A percentile compares a stretch with the other conserved stretches of the same genome.
phyloP scores from a whole-genome alignment of 2,797 vertebrate genomes.

The Neostethus bicornis region DNA sequence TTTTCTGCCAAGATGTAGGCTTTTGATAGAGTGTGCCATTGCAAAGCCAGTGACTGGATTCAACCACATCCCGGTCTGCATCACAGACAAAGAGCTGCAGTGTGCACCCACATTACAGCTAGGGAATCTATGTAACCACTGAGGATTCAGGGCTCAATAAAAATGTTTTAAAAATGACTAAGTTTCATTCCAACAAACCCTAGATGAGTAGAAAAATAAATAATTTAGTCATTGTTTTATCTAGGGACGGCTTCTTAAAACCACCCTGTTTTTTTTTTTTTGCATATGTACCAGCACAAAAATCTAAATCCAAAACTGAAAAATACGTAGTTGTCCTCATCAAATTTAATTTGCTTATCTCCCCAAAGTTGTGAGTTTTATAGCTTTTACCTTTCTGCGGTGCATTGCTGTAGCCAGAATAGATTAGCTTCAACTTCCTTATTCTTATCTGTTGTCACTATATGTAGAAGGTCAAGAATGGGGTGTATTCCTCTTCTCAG shows the following conservation, averaged over 20 bases:
- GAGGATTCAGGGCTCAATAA: conserved; percentile 6
- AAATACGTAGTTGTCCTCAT: too few relatives aligned
- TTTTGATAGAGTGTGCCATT: conserved; percentile 55
- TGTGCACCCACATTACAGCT: conserved; percentile 32
- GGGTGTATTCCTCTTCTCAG: conserved; percentile 11
- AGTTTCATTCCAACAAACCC: not conserved
- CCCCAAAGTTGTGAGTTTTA: not conserved
- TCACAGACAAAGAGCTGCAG: conserved; percentile 51
- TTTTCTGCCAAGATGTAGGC: conserved; percentile 55
- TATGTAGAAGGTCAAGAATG: conserved; percentile 29
- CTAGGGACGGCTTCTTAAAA: not conserved
- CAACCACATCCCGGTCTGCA: conserved; percentile 47
- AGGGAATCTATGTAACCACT: conserved; percentile 33
- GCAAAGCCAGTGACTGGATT: conserved; percentile 54
- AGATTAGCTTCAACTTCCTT: conserved; percentile 16
- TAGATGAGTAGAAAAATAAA: not conserved
- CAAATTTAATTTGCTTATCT: too few relatives aligned
- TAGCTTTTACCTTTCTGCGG: not conserved
- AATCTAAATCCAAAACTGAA: not conserved
- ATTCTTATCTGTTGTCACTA: conserved; percentile 17
- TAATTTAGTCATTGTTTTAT: too few relatives aligned
- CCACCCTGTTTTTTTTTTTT: not conserved
- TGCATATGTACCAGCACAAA: not conserved
- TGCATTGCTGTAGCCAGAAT: not conserved
- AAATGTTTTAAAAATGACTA: conserved; percentile 3